Evolutionary conservation across 2,888 invertebrate genomes (phyloP), one percentile per base, ranked within the genome.

Genomic region (Oscheius myriophilus): DNA sequence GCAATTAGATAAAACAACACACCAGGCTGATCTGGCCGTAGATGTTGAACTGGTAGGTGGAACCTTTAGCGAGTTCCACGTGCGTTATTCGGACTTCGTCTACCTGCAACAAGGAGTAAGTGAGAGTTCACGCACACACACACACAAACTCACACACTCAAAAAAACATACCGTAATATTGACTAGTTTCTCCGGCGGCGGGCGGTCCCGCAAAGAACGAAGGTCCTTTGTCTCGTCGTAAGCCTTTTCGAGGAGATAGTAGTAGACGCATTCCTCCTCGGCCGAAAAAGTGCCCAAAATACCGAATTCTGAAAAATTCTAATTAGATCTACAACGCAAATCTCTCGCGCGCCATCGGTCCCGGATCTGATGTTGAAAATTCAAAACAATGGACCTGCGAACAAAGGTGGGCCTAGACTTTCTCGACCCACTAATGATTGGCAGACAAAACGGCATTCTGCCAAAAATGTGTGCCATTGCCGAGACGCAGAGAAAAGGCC

Each of bases 1-100:
- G 45, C 45, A 43, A 43, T 14, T 43, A 16, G 45, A n/a, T n/a
- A n/a, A n/a, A 33, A 16, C 6, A 53, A 59, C 67, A 64, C 62
- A 81, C 81, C 70, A 84, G 41, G 39, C 70, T 78, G 45, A 84
- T 70, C 49, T 82, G 80, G 1, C 84, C 84, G 65, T 74, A 78
- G 26, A 84, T 71, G 54, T 78, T 77, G 73, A 84, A 84, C 49
- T 84, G 82, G 67, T 79, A 76, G 9, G 71, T 75, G 21, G 79
- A 73, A 25, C 80, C 77, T 63, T 75, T 69, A n/a, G 64, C 65
- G 0, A 74, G 51, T 58, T 79, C 76, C 11, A 80, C 73, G 43
- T 73, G 69, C 6, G 64, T 67, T 2, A 79, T 69, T 1, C 57
- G 51, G 14, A 78, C 72, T 12, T 74, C 69, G 33, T 71, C 72